These are phyloP conservation scores for Sebastes diploproa DNA, from an alignment of 2,797 vertebrate species.

Conservation along the genomic window DNA sequence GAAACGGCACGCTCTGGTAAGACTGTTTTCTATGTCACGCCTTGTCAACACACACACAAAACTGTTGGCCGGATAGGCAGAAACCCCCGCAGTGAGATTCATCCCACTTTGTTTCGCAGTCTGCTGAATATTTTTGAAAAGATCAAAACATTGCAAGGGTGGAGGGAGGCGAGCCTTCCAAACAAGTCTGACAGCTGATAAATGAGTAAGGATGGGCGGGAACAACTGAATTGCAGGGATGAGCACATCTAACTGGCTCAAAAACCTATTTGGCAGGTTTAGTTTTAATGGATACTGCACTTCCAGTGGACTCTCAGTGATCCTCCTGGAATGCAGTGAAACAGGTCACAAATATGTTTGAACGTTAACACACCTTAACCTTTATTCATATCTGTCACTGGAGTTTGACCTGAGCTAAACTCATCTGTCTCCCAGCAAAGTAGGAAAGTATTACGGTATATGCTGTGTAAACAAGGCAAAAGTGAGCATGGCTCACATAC, in stretches of 20 bases:
- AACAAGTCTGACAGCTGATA: slow-evolving; percentile 49
- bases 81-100: neutral
- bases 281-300: neutral
- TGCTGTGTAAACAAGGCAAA: neutral
- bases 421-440: neutral
- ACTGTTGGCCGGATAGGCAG: neutral
- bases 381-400: neutral
- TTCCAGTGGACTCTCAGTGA: neutral
- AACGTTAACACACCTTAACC: neutral
- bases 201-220: slow-evolving; percentile 33
- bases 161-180: neutral
- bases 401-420: neutral
- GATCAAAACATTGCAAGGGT: neutral
- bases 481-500: too few species aligned
- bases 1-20: neutral
- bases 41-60: neutral
- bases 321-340: slow-evolving; percentile 42
- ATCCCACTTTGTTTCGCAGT: neutral
- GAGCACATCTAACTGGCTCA: neutral
- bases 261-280: slow-evolving; percentile 22
- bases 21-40: neutral
- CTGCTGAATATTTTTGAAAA: neutral
- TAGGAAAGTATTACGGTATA: neutral
- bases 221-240: neutral
- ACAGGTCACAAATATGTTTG: slow-evolving; percentile 22